Conservation (phyloP, 2,888 invertebrate genomes). For the Standfussiana lucernea region DNA sequence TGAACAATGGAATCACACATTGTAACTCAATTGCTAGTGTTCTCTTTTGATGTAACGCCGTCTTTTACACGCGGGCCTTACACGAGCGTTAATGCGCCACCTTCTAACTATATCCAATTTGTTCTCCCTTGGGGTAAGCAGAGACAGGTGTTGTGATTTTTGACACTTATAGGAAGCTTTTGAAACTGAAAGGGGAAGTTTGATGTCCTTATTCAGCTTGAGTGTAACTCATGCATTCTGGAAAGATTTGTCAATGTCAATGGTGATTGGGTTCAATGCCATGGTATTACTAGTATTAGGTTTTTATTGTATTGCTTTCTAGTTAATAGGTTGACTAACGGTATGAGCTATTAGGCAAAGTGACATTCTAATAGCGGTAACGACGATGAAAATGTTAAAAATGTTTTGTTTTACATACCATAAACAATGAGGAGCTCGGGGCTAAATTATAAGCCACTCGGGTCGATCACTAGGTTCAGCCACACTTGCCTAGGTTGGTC, state of each 20-base stretch:
- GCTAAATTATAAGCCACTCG: neutral
- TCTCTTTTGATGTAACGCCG: constrained; percentile 82
- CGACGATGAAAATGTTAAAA: neutral
- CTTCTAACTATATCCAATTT: constrained; percentile 68
- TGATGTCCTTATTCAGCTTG: neutral
- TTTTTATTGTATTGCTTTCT: neutral
- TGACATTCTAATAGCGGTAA: neutral
- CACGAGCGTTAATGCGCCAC: constrained; percentile 68
- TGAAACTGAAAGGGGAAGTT: neutral
- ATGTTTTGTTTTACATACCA: neutral
- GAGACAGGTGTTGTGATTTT: constrained; percentile 39
- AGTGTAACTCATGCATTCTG: neutral
- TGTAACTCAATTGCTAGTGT: constrained; percentile 82
- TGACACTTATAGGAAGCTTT: neutral
- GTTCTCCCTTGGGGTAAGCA: constrained; percentile 45
- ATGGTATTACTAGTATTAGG: neutral
- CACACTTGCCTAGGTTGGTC: neutral
- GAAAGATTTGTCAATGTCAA: neutral
- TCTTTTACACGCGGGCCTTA: constrained; percentile 74
- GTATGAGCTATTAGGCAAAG: neutral
- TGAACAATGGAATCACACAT: constrained; percentile 70
- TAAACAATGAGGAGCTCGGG: neutral
- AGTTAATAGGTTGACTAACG: neutral
- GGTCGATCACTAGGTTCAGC: neutral
- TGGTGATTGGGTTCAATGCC: neutral